phyloP scores from a whole-genome alignment of 2,113 vertebrate species.

The Apeltes quadracus region DNA sequence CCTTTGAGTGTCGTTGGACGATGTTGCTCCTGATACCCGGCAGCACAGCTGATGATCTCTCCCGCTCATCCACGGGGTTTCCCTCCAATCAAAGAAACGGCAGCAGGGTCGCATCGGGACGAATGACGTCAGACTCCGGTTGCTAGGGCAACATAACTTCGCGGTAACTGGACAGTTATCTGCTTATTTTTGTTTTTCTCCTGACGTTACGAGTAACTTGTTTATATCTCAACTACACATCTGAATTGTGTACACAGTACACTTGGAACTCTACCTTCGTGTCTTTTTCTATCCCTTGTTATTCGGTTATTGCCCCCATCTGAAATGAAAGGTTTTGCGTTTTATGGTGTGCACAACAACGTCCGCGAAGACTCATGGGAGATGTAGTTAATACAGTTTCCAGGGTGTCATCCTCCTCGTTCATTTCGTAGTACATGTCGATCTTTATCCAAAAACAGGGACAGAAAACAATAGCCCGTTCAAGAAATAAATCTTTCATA shows the following conservation, averaged over 20 bases:
- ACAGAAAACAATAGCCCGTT: too few relatives aligned
- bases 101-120: conserved; percentile 80
- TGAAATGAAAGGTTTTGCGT: neutral
- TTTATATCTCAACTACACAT: too few relatives aligned
- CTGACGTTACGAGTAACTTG: neutral
- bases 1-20: conserved; percentile 69
- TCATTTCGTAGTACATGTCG: neutral
- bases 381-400: conserved; percentile 1
- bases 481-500: neutral
- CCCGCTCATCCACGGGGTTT: conserved; percentile 92
- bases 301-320: neutral
- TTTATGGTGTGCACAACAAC: neutral
- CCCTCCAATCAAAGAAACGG: conserved; percentile 86
- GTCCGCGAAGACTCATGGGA: neutral
- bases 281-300: neutral
- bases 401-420: neutral
- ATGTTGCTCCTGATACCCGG: conserved; percentile 80
- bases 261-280: neutral
- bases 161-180: neutral
- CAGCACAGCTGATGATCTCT: conserved; percentile 82
- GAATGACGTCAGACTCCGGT: conserved; percentile 88
- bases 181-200: neutral
- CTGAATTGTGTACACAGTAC: neutral
- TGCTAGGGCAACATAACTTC: conserved; percentile 82
- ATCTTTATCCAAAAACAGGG: neutral